Evolutionary conservation across 2,113 vertebrate genomes (phyloP).

Genomic region (Pomatostomus ruficeps): DNA sequence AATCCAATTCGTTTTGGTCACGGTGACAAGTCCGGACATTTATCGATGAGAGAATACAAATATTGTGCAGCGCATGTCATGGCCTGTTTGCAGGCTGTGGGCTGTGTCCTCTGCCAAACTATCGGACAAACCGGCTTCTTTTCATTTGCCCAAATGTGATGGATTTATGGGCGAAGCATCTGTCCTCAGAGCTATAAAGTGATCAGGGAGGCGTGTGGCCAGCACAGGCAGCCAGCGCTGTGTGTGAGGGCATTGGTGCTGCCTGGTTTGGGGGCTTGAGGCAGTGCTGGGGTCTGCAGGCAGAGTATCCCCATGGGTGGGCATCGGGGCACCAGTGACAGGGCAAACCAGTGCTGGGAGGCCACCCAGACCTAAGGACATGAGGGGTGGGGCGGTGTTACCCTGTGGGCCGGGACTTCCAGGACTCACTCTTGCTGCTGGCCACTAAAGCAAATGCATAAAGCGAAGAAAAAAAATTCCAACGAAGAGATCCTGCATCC

Average conservation of each 20-base stretch:
- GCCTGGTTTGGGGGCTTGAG: neutral
- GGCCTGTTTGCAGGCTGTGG: constrained; percentile 5
- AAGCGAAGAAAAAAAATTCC: neutral
- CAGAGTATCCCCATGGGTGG: neutral
- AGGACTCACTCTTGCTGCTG: neutral
- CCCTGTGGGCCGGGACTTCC: neutral
- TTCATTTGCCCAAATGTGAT: neutral
- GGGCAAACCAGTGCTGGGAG: neutral
- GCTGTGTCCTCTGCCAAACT: neutral
- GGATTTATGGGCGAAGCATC: constrained; percentile 18
- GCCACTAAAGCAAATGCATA: neutral
- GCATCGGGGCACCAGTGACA: neutral
- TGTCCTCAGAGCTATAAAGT: constrained; percentile 66
- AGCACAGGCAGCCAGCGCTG: neutral
- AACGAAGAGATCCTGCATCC: accelerated
- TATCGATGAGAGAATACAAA: neutral
- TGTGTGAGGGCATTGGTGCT: neutral
- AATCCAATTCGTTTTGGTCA: constrained; percentile 2
- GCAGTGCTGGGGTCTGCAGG: neutral
- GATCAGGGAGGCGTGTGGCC: constrained; percentile 9
- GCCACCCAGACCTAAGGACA: neutral
- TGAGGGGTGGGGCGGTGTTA: neutral
- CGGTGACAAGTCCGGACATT: neutral
- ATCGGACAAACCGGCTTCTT: neutral
- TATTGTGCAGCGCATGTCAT: neutral